A percentile compares a stretch with the other conserved stretches of the same genome.
Conservation (phyloP, 2,888 invertebrate species). For the Sepiola atlantica region DNA sequence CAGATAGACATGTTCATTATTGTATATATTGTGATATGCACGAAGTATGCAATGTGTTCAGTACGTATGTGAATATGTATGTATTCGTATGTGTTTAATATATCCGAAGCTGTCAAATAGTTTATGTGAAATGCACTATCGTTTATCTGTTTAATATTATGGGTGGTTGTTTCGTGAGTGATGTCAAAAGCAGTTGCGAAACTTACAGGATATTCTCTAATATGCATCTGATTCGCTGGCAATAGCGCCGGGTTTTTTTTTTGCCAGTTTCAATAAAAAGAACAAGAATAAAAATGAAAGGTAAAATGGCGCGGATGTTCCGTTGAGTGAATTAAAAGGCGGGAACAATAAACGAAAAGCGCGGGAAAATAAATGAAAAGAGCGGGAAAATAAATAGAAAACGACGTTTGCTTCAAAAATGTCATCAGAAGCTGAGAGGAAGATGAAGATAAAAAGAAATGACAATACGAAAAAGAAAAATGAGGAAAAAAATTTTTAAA, state of each 20-base stretch:
- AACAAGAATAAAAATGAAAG: neutral
- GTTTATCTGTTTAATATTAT: neutral
- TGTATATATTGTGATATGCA: neutral
- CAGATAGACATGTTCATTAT: too few relatives aligned
- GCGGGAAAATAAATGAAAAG: neutral
- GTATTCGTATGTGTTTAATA: neutral
- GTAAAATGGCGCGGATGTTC: neutral
- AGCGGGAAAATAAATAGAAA: neutral
- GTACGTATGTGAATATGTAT: neutral
- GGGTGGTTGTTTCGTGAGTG: neutral
- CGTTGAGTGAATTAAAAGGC: neutral
- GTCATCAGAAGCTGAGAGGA: neutral
- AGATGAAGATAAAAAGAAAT: neutral
- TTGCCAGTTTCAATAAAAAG: neutral
- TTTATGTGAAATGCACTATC: neutral
- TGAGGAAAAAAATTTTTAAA: neutral
- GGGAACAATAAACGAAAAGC: neutral
- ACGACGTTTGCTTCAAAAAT: neutral
- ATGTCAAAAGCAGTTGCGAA: neutral
- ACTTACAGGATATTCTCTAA: neutral
- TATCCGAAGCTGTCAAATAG: neutral
- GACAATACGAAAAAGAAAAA: neutral
- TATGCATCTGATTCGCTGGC: slow-evolving; percentile 1
- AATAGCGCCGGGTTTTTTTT: neutral
- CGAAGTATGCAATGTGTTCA: neutral